Evolutionary conservation across 2,888 invertebrate species (phyloP).

Genomic region (Lasioglossum figueresi): DNA sequence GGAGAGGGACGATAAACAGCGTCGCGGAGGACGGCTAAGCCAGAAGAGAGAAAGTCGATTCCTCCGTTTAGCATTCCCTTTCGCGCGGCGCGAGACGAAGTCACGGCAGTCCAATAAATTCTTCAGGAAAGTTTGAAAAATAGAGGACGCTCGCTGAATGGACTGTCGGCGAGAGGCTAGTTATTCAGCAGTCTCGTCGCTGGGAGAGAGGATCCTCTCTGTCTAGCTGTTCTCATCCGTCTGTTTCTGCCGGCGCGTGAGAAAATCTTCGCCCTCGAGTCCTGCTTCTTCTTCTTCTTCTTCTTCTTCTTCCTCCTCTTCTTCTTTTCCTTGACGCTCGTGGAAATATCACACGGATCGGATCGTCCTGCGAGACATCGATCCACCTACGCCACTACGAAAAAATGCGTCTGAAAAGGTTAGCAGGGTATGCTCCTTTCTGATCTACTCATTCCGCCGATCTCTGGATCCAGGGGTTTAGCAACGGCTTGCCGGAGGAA

Average conservation of each 20-base stretch:
- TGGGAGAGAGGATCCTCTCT: constrained; percentile 22
- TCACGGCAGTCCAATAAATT: constrained; percentile 46
- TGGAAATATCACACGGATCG: constrained; percentile 31
- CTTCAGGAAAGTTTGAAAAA: constrained; percentile 39
- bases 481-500: background rate
- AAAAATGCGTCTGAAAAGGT: constrained; percentile 42
- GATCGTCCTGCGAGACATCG: constrained; percentile 21
- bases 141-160: constrained; percentile 47
- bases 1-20: background rate
- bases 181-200: constrained; percentile 22
- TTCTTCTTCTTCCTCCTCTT: background rate
- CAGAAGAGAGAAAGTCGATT: constrained; percentile 33
- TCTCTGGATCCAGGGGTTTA: background rate
- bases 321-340: background rate
- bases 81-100: constrained; percentile 39
- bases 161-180: constrained; percentile 43
- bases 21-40: background rate
- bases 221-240: constrained; percentile 53
- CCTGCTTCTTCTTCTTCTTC: background rate
- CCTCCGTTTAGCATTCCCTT: constrained; percentile 21
- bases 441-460: background rate
- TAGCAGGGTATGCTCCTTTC: constrained; percentile 1
- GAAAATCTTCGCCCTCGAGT: constrained; percentile 34
- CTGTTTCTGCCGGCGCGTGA: constrained; percentile 42
- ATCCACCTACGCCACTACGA: constrained; percentile 33